A percentile compares a stretch with the other conserved stretches of the same genome.
phyloP scores from a whole-genome alignment of 2,888 invertebrate genomes.

The Baronia brevicornis region DNA sequence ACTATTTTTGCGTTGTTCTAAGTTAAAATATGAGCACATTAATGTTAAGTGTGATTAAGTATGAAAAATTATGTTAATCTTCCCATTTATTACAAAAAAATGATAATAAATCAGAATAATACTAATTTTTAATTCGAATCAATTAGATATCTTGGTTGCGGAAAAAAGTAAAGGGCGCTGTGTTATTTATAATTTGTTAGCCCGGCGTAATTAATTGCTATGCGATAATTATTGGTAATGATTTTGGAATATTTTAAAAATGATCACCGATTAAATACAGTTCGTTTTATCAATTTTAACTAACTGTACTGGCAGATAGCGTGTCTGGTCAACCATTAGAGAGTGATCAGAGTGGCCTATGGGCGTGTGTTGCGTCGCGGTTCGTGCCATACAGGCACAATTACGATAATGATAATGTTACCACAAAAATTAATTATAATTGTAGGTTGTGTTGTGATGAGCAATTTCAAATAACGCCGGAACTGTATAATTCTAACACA shows the following conservation, averaged over 20 bases:
- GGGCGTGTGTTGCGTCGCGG: conserved; percentile 30
- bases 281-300: conserved; percentile 2
- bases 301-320: conserved; percentile 11
- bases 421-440: conserved; percentile 54
- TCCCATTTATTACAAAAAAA: too few species aligned
- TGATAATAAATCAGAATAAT: too few species aligned
- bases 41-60: too few species aligned
- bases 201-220: too few species aligned
- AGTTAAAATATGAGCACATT: too few species aligned
- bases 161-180: too few species aligned
- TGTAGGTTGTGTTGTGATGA: conserved; percentile 31
- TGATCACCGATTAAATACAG: conserved; percentile 1
- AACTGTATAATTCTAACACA: conserved; percentile 7
- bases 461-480: conserved; percentile 6
- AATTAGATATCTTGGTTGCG: too few species aligned
- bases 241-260: background rate
- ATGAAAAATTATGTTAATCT: too few species aligned
- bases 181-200: too few species aligned
- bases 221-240: too few species aligned
- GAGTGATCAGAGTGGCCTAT: conserved; percentile 35
- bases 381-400: conserved; percentile 38
- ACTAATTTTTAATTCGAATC: too few species aligned
- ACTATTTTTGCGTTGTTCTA: too few species aligned
- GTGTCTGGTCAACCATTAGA: conserved; percentile 28
- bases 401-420: conserved; percentile 44